Conservation (phyloP, 2,113 vertebrate species). For the Brachyhypopomus gauderio region DNA sequence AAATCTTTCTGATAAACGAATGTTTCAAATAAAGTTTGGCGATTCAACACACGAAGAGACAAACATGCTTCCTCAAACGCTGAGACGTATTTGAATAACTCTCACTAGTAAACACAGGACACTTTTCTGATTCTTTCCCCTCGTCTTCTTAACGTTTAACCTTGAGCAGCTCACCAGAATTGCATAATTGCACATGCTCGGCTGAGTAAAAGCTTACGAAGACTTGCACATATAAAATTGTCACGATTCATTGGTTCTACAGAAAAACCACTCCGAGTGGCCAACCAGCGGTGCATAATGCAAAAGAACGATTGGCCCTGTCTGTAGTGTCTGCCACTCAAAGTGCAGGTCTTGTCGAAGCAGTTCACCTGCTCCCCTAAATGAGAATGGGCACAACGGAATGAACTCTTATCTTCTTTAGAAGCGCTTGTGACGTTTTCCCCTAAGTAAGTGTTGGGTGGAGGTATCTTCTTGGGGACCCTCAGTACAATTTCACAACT, state of each 20-base stretch:
- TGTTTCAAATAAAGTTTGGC: too few relatives aligned
- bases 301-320: neutral
- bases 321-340: neutral
- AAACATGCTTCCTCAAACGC: slow-evolving; percentile 3
- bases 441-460: neutral
- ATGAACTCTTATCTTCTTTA: too few relatives aligned
- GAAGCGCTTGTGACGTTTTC: neutral
- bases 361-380: neutral
- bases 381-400: neutral
- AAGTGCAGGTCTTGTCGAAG: neutral
- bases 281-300: slow-evolving; percentile 32
- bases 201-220: neutral
- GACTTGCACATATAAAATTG: neutral
- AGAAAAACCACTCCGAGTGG: slow-evolving; percentile 3
- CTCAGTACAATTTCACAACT: too few relatives aligned
- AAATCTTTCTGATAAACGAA: too few relatives aligned
- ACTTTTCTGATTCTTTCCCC: neutral
- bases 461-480: neutral
- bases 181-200: slow-evolving; percentile 3
- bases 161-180: neutral
- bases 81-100: neutral
- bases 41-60: neutral
- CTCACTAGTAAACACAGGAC: slow-evolving; percentile 25
- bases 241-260: slow-evolving; percentile 12
- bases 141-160: slow-evolving; percentile 16